Evolutionary conservation across 2,113 vertebrate genomes (phyloP), one percentile per base, ranked within the genome.

Genomic region (Camelus dromedarius): DNA sequence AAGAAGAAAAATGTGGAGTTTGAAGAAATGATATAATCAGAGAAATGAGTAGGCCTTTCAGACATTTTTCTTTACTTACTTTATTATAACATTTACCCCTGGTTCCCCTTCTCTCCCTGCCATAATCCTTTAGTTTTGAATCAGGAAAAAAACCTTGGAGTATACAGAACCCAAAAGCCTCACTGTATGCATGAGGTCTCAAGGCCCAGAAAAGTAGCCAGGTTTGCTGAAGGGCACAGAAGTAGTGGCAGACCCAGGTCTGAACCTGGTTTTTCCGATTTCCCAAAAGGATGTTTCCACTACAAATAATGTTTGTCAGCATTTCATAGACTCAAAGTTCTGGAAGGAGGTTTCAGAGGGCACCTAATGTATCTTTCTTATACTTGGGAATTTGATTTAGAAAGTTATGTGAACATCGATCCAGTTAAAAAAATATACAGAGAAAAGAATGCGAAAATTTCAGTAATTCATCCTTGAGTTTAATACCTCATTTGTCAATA

Each of bases 1-100:
- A 83, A 70, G n/a, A 62, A 92, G n/a, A 80, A 96, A 97, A 90
- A 69, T 81, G 18, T 60, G 42, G 77, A 79, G 24, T 95, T 93
- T 97, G 62, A 96, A 87, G 80, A 86, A 91, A 95, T 86, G 18
- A 86, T 76, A 76, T 85, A 76, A 76, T 82, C 8, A 81, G 48
- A 88, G 42, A 10, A 92, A 73, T 30, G 14, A 72, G 24, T 72
- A 83, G 58, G 3, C 48, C 80, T 70, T 94, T 81, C 54, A 84
- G 42, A 50, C 83, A 88, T 54, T 93, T 94, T 89, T 94, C 58
- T 94, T 97, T 92, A 56, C 12, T 91, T 1, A 79, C 87, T 86
- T 85, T 87, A 52, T 92, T 94, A n/a, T 88, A 75, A 79, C 67
- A 89, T 90, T 91, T 95, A 67, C 8, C 92, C 50, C 11, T 81